These are phyloP conservation scores for Boloria euphrosyne DNA, from an alignment of 2,888 invertebrate genomes.

Conservation along the genomic window DNA sequence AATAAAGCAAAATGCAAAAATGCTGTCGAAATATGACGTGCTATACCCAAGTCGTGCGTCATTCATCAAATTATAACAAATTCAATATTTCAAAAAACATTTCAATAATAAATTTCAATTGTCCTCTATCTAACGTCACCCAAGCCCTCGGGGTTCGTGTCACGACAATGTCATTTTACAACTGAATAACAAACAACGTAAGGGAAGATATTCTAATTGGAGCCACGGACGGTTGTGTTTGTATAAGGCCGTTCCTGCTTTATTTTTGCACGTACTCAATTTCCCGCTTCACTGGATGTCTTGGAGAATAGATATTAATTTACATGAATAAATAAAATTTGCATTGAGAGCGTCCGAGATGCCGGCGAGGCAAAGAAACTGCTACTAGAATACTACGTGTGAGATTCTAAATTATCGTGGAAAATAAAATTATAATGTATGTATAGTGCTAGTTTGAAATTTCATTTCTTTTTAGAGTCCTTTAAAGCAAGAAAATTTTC, in stretches of 20 bases:
- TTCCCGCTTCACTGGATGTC: slow-evolving; percentile 77
- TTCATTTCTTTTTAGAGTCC: too few species aligned
- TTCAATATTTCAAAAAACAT: not conserved
- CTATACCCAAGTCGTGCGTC: too few species aligned
- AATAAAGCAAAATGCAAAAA: too few species aligned
- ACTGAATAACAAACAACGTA: slow-evolving; percentile 46
- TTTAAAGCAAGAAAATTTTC: too few species aligned
- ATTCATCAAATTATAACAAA: slow-evolving; percentile 6
- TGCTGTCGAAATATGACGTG: too few species aligned
- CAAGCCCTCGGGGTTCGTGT: slow-evolving; percentile 31
- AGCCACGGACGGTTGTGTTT: slow-evolving; percentile 58
- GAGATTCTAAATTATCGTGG: slow-evolving; percentile 42
- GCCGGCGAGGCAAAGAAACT: slow-evolving; percentile 58
- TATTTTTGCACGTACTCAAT: slow-evolving; percentile 82
- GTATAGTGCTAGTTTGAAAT: not conserved
- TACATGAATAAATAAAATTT: slow-evolving; percentile 83
- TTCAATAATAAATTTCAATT: slow-evolving; percentile 25
- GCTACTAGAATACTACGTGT: slow-evolving; percentile 49
- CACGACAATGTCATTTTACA: slow-evolving; percentile 39
- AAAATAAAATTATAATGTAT: slow-evolving; percentile 8
- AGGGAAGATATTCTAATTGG: slow-evolving; percentile 64
- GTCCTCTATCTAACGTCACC: slow-evolving; percentile 18
- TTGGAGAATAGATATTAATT: slow-evolving; percentile 80
- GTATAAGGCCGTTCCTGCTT: slow-evolving; percentile 62
- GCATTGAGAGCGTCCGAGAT: slow-evolving; percentile 74